Evolutionary conservation across 1,140 invertebrate species (phyloP), one percentile per base, ranked within the genome.

Genomic region (Rhyacophila brunnea): DNA sequence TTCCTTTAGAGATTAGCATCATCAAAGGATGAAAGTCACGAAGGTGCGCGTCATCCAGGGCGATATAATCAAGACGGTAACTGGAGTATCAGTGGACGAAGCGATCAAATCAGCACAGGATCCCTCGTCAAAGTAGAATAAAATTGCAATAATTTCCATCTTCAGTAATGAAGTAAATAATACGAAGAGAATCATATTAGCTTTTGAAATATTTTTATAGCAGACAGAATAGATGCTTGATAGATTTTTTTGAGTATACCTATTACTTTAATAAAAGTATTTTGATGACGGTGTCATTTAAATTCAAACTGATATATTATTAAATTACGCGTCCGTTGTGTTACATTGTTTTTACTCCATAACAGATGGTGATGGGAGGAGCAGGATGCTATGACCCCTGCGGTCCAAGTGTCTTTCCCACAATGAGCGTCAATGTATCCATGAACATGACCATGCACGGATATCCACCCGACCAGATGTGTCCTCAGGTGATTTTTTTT

Each of bases 371-470:
- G 36, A 72, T 78, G 71, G 71, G 74, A 53, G 68, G 74, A 15
- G 34, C 60, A 35, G 65, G 71, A 4, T 69, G 60, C 52, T 82
- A 70, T 71, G 77, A 72, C 69, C 77, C 81, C 60, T 83, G 84
- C 54, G 71, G 81, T 20, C 75, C 75, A 0, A 75, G 83, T 13
- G 80, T 87, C 64, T 92, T 92, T 72, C 90, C 90, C 13, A 88
- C 89, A 60, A 96, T 97, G 93, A 93, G 91, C 67, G 93, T 96
- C 55, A 97, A 96, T 70, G 93, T 96, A 0, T 95, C 92, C 53
- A 96, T 96, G 94, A 95, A 95, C 72, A 96, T 96, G 94, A 96
- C 94, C 14, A 95, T 96, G 87, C 91, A 91, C 72, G 91, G 91
- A 47, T 90, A 88, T 68, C 83, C 85, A 13, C 77, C 84, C 0